Evolutionary conservation across 2,797 vertebrate genomes (phyloP).

Genomic region (Enteromius thamalakanensis): DNA sequence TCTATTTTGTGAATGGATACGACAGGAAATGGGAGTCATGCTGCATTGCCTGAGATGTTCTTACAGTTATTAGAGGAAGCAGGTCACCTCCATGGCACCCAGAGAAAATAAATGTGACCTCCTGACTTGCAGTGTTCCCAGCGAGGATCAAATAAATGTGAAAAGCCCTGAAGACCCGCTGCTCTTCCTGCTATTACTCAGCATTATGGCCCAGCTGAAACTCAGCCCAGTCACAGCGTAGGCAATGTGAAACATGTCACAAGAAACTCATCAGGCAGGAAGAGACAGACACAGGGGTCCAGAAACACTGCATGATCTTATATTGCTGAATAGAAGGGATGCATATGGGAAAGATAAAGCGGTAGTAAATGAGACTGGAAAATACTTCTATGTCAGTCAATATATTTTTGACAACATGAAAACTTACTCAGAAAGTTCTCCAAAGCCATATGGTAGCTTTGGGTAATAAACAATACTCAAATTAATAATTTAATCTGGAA

Average conservation of each 20-base stretch:
- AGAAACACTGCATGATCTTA: conserved; percentile 1
- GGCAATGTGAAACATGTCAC: conserved; percentile 26
- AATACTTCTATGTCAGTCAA: neutral
- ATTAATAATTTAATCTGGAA: neutral
- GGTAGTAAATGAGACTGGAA: conserved; percentile 7
- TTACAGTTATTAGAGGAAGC: conserved; percentile 43
- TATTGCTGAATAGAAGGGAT: neutral
- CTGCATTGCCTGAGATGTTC: conserved; percentile 13
- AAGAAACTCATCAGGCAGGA: conserved; percentile 23
- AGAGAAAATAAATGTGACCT: conserved; percentile 50
- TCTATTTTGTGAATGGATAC: conserved; percentile 12
- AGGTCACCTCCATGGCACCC: conserved; percentile 40
- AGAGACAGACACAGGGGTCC: conserved; percentile 25
- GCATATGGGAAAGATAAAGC: conserved; percentile 1
- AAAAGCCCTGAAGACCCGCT: conserved; percentile 21
- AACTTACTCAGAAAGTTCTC: neutral
- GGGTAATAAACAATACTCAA: neutral
- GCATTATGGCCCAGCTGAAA: conserved; percentile 32
- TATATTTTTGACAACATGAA: neutral
- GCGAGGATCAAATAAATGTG: conserved; percentile 45
- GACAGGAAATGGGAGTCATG: conserved; percentile 38
- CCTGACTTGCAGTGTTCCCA: conserved; percentile 30
- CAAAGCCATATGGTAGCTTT: neutral
- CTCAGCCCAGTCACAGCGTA: conserved; percentile 15
- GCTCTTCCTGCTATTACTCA: conserved; percentile 51